A percentile compares a stretch with the other conserved stretches of the same genome.
Conservation (phyloP, 2,888 invertebrate species). For the Lumbricus terrestris region DNA sequence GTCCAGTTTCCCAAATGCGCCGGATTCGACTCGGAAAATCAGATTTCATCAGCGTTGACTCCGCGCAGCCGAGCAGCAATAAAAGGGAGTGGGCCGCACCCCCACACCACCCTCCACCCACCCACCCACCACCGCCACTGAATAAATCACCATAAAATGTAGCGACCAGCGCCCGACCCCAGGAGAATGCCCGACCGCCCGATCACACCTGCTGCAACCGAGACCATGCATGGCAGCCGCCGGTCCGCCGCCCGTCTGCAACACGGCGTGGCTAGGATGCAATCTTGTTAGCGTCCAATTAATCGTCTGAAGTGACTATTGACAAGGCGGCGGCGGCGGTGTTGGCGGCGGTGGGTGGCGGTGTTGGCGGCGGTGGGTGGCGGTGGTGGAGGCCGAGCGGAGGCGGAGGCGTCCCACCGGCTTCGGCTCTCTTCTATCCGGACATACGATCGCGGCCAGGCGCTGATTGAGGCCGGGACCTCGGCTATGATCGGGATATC, state of each 20-base stretch:
- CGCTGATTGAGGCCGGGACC: conserved; percentile 15
- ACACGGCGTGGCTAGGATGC: neutral
- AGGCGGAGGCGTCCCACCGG: neutral
- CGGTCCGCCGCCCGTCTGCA: neutral
- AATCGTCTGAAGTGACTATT: neutral
- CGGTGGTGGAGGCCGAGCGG: neutral
- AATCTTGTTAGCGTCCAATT: conserved; percentile 17
- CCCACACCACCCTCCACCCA: too few relatives aligned
- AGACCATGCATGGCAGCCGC: neutral
- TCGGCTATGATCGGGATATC: conserved; percentile 7
- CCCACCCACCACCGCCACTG: too few relatives aligned
- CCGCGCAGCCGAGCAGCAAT: neutral
- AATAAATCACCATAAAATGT: conserved; percentile 14
- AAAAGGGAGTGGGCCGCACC: conserved; percentile 17
- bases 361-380: neutral
- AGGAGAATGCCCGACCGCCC: neutral
- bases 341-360: neutral
- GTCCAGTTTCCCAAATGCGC: neutral
- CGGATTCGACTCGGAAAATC: conserved; percentile 8
- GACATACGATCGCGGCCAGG: neutral
- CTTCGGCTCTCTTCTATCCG: neutral
- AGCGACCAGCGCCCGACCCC: neutral
- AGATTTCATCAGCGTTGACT: neutral
- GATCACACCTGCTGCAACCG: conserved; percentile 7
- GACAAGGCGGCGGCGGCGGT: neutral